Conservation (phyloP, 1,140 invertebrate genomes). For the Calosoma granatense region DNA sequence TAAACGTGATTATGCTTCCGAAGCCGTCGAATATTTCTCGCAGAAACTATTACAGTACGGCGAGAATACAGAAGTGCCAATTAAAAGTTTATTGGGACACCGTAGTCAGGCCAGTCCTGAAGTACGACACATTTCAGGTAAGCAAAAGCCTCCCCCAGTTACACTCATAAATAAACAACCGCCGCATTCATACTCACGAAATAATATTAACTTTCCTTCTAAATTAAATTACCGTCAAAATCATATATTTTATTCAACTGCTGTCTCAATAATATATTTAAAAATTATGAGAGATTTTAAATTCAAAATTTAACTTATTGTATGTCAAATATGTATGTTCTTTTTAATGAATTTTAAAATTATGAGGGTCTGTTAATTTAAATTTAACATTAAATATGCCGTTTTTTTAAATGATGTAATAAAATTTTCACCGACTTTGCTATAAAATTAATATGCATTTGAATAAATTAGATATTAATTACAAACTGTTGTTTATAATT, state of each 20-base stretch:
- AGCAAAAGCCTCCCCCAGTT: no score
- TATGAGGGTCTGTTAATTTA: no score
- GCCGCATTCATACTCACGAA: no score
- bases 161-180: no score
- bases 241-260: no score
- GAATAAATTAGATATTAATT: background rate
- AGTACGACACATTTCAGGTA: slow-evolving; percentile 85
- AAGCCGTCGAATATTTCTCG: slow-evolving; percentile 91
- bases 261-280: no score
- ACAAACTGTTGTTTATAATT: background rate
- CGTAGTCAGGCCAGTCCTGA: slow-evolving; percentile 89
- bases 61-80: slow-evolving; percentile 80
- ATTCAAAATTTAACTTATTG: no score
- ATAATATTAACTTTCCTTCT: no score
- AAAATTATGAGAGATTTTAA: no score
- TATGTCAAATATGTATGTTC: no score
- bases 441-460: background rate
- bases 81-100: slow-evolving; percentile 86
- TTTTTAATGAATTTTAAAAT: no score
- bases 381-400: background rate
- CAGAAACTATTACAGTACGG: slow-evolving; percentile 85
- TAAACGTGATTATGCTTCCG: slow-evolving; percentile 78
- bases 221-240: no score
- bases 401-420: background rate
- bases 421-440: background rate